Evolutionary conservation across 2,888 invertebrate species (phyloP).

Genomic region (Tuberolachnus salignus): DNA sequence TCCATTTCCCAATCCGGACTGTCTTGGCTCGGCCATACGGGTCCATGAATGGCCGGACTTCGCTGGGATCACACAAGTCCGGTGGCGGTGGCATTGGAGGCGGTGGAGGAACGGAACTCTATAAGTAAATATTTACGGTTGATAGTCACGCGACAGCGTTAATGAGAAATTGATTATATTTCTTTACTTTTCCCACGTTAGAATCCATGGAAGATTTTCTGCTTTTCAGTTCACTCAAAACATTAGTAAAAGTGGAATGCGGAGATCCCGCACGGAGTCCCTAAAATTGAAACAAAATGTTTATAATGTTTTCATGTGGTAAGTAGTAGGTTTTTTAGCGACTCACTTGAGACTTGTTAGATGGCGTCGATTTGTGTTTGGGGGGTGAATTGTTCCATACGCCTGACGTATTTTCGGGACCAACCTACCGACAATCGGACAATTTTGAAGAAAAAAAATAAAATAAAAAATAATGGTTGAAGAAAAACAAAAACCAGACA

Average conservation of each 20-base stretch:
- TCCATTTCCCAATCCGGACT: constrained; percentile 92
- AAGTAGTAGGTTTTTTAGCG: neutral
- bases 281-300: constrained; percentile 60
- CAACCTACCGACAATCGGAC: neutral
- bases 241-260: constrained; percentile 65
- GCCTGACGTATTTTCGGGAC: constrained; percentile 44
- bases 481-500: too few relatives aligned
- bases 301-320: neutral
- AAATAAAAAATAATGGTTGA: too few relatives aligned
- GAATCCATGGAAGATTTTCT: constrained; percentile 64
- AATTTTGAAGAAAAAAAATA: neutral
- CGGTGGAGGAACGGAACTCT: constrained; percentile 71
- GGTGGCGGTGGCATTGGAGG: constrained; percentile 89
- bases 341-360: constrained; percentile 60
- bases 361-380: constrained; percentile 60
- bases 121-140: neutral
- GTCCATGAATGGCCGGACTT: constrained; percentile 82
- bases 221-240: constrained; percentile 65
- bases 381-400: constrained; percentile 58
- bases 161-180: neutral
- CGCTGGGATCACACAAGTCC: constrained; percentile 79
- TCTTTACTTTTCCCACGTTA: constrained; percentile 59
- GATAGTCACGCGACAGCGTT: neutral
- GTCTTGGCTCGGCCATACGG: constrained; percentile 93
- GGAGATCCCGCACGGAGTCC: constrained; percentile 64